Base-by-base conservation (phyloP, 2,888 invertebrate species). In the Punctoribates punctum region DNA sequence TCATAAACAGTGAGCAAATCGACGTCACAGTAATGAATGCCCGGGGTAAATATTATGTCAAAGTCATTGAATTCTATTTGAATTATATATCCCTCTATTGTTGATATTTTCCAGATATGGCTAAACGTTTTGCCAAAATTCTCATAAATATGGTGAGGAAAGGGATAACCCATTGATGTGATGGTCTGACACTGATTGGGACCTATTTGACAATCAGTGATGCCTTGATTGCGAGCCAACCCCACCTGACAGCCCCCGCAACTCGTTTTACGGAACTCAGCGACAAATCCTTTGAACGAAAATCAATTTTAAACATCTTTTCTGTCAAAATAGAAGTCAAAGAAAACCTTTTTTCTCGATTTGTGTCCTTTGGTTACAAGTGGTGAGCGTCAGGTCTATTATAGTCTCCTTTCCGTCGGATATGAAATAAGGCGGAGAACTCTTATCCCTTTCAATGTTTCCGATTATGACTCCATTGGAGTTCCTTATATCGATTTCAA, bases 51-150 rank as follows among this genome's bases (percentile, higher is more conserved):
- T 5, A 79, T 80, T 17, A 81, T 78, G 70, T 81, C 81, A 38
- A 81, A 81, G 73, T 81, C 81, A 51, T 79, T 81, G 78, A 81
- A 81, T 65, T 79, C 78, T n/a, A 81, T 74, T 60, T 80, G 77
- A 29, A 81, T 77, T 3, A 78, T 78, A 27, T 79, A 73, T 60
- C 74, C 77, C 15, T 79, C 77, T 0, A 78, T 75, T 5, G 75
- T 75, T n/a, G 77, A 70, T 13, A 81, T 77, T 8, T 79, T 62
- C 81, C 81, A 81, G 9, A 79, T 78, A 73, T 81, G 81, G 1
- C 29, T n/a, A 48, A 80, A 80, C 70, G 80, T 80, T 15, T 77
- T 73, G 25, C 77, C 78, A 9, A 77, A 77, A 0, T 78, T 77
- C 1, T 78, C 77, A 67, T 79, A 80, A 48, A 77, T 77, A 62